These are phyloP conservation scores for Bombus soroeensis DNA, from an alignment of 1,140 invertebrate genomes.

Conservation along the genomic window DNA sequence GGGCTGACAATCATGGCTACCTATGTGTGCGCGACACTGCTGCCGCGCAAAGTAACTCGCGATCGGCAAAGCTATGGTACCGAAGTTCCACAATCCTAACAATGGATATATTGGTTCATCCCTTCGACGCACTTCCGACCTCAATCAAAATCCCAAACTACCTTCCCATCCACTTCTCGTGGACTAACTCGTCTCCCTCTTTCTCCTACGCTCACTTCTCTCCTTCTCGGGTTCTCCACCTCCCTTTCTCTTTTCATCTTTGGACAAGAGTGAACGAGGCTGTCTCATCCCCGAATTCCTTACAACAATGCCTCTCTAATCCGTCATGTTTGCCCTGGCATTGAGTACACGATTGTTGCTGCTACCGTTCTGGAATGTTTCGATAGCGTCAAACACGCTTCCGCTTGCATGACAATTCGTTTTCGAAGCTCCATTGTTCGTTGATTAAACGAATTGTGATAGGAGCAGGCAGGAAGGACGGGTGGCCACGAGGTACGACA, in stretches of 20 bases:
- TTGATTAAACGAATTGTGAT: constrained; percentile 53
- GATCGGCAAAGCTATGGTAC: constrained; percentile 33
- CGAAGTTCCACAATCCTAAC: constrained; percentile 34
- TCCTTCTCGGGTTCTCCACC: not conserved
- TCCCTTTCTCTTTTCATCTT: not conserved
- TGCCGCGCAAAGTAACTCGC: constrained; percentile 31
- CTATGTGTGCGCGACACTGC: not conserved
- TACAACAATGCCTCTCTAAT: constrained; percentile 54
- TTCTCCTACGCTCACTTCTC: not conserved
- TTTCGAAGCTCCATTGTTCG: constrained; percentile 27
- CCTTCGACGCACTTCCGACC: constrained; percentile 55
- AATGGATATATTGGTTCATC: constrained; percentile 59
- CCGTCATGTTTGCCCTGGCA: constrained; percentile 50
- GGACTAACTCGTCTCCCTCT: not conserved
- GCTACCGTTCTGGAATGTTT: constrained; percentile 42
- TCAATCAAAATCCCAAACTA: constrained; percentile 59
- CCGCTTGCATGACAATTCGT: constrained; percentile 38
- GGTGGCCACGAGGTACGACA: not conserved
- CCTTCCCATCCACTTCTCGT: constrained; percentile 48
- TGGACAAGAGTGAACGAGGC: constrained; percentile 11
- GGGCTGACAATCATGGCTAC: not conserved
- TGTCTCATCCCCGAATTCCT: constrained; percentile 53
- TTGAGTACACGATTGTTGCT: constrained; percentile 40
- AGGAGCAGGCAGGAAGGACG: not conserved
- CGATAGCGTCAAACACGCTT: constrained; percentile 38